Evolutionary conservation across 1,140 invertebrate species (phyloP).

Genomic region (Sycophaga agraensis): DNA sequence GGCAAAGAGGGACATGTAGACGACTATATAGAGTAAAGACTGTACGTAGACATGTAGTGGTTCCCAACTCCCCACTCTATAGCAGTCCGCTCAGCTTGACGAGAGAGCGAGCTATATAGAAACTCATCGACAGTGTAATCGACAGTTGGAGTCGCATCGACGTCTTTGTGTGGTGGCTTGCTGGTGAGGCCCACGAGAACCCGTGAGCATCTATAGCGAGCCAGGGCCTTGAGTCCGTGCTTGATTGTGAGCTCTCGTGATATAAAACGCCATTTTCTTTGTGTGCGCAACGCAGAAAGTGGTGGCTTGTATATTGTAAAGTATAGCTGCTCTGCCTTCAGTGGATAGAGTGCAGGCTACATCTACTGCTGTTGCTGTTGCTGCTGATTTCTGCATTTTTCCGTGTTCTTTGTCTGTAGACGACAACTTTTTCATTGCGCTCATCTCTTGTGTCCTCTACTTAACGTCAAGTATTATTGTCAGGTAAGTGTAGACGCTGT

Average conservation of each 20-base stretch:
- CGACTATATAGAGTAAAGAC: too few relatives aligned
- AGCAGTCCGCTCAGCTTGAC: not conserved
- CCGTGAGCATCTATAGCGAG: too few relatives aligned
- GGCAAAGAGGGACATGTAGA: too few relatives aligned
- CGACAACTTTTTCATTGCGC: not conserved
- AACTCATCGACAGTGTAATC: not conserved
- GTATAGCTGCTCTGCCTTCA: too few relatives aligned
- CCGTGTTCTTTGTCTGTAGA: too few relatives aligned
- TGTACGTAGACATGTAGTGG: too few relatives aligned
- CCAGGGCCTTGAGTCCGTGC: not conserved
- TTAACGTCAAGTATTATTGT: not conserved
- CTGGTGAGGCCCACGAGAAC: too few relatives aligned
- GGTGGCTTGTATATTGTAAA: not conserved
- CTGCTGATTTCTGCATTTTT: not conserved
- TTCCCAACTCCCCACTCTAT: too few relatives aligned
- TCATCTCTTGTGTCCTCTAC: not conserved
- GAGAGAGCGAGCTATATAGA: not conserved
- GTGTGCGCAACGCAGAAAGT: not conserved
- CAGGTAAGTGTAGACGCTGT: not conserved
- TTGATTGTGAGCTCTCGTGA: not conserved
- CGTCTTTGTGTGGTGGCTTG: not conserved
- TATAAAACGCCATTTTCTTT: constrained; percentile 25
- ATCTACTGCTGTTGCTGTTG: not conserved
- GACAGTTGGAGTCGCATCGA: not conserved
- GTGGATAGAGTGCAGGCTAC: too few relatives aligned